Percentiles rank a stretch among this genome's conserved stretches.
phyloP scores from a whole-genome alignment of 2,797 vertebrate species.

The Pteropus rufus region DNA sequence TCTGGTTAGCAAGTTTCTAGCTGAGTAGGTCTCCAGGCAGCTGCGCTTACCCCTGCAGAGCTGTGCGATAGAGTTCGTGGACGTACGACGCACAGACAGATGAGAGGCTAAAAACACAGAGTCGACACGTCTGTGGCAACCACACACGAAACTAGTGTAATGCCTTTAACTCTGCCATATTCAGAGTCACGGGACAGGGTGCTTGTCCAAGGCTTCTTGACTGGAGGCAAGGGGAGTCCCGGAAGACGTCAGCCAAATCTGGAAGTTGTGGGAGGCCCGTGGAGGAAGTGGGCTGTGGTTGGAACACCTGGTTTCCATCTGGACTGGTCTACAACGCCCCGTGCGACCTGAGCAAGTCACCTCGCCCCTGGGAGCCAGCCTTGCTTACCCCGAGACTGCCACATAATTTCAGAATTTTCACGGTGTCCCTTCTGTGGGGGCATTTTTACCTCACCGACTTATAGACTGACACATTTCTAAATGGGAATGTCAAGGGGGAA shows the following conservation, averaged over 20 bases:
- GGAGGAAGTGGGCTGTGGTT: too few species aligned
- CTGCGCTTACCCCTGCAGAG: neutral
- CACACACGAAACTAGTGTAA: fast-evolving
- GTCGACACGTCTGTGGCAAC: neutral
- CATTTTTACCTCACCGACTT: neutral
- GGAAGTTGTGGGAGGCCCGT: neutral
- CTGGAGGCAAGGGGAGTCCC: neutral
- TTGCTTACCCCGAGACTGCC: neutral
- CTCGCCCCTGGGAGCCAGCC: neutral
- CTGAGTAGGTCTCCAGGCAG: neutral
- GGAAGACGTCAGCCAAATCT: neutral
- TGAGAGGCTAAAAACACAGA: fast-evolving
- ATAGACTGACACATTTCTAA: neutral
- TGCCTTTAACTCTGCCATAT: neutral
- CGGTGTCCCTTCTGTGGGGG: neutral
- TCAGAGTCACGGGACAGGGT: neutral
- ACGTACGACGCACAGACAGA: neutral
- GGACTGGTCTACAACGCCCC: neutral
- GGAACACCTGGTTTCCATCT: neutral
- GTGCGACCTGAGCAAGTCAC: neutral
- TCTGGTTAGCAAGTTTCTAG: neutral
- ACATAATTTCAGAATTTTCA: neutral
- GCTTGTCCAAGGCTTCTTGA: neutral
- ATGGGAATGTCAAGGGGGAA: neutral
- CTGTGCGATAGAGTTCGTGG: too few species aligned